Percentiles rank a stretch among this genome's conserved stretches.
Evolutionary conservation across 1,140 invertebrate genomes (phyloP).

Genomic region (Hydropsyche tenuis): DNA sequence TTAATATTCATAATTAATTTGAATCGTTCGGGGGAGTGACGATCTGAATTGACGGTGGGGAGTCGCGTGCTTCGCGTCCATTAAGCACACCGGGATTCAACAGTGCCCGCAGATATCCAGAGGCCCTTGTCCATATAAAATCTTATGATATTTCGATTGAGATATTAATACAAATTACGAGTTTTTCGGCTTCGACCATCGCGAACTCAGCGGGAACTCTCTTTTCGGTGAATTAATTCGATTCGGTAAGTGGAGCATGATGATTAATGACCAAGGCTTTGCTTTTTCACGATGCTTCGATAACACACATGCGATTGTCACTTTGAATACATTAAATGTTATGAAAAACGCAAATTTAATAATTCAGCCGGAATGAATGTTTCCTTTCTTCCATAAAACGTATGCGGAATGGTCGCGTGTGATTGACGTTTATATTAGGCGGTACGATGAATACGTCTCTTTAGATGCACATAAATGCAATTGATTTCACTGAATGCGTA

Average conservation of each 20-base stretch:
- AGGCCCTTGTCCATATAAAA: no score
- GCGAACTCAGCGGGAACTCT: background rate
- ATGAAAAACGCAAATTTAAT: no score
- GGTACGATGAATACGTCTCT: background rate
- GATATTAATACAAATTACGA: constrained; percentile 12
- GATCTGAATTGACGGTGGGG: background rate
- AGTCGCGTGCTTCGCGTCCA: constrained; percentile 35
- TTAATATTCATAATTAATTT: constrained; percentile 46
- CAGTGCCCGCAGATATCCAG: background rate
- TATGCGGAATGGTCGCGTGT: no score
- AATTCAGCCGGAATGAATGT: background rate
- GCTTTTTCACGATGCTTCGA: background rate
- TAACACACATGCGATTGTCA: constrained; percentile 17
- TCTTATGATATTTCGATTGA: background rate
- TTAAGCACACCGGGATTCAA: constrained; percentile 34
- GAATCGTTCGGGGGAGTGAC: constrained; percentile 21
- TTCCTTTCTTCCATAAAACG: background rate
- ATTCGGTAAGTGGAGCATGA: constrained; percentile 7
- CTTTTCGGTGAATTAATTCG: background rate
- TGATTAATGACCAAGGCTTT: background rate
- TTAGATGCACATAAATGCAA: background rate
- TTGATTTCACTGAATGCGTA: no score
- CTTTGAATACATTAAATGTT: background rate
- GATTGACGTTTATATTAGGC: background rate
- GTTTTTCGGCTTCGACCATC: background rate